phyloP scores from a whole-genome alignment of 2,113 vertebrate species.

The Leiothrix lutea region DNA sequence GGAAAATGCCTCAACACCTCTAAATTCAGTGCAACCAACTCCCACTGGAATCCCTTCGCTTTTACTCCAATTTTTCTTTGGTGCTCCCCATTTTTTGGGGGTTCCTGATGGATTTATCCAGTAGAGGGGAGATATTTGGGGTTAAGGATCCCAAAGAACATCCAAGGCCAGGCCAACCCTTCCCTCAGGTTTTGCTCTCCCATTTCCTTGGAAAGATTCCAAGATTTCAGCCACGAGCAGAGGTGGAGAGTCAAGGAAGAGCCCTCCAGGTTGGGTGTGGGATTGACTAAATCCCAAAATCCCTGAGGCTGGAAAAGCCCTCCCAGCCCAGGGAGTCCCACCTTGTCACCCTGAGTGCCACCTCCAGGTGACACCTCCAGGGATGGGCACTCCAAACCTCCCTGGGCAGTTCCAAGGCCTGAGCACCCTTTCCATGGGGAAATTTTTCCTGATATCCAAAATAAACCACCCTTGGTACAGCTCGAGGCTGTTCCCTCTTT shows the following conservation, averaged over 20 bases:
- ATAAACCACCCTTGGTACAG: not conserved
- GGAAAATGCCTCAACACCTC: not conserved
- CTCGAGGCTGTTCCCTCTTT: fast-evolving
- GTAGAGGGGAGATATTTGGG: not conserved
- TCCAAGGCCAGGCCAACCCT: not conserved
- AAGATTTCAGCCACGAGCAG: not conserved
- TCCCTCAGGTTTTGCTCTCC: not conserved
- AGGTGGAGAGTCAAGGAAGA: not conserved
- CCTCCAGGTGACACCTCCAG: not conserved
- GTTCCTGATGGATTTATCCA: not conserved
- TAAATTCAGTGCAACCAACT: not conserved
- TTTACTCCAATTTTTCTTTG: not conserved
- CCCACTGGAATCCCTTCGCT: not conserved
- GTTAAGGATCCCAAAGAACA: not conserved
- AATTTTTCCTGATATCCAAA: not conserved
- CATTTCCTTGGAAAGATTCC: not conserved
- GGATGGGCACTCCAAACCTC: not conserved
- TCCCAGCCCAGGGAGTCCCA: not conserved
- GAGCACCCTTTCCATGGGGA: not conserved
- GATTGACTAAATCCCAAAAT: not conserved
- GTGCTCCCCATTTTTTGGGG: not conserved
- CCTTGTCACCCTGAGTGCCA: not conserved
- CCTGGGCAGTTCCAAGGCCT: not conserved
- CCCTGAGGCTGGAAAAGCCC: not conserved
- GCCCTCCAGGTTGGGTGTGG: not conserved